Evolutionary conservation across 2,888 invertebrate species (phyloP).

Genomic region (Pachycephus smyrnensis): DNA sequence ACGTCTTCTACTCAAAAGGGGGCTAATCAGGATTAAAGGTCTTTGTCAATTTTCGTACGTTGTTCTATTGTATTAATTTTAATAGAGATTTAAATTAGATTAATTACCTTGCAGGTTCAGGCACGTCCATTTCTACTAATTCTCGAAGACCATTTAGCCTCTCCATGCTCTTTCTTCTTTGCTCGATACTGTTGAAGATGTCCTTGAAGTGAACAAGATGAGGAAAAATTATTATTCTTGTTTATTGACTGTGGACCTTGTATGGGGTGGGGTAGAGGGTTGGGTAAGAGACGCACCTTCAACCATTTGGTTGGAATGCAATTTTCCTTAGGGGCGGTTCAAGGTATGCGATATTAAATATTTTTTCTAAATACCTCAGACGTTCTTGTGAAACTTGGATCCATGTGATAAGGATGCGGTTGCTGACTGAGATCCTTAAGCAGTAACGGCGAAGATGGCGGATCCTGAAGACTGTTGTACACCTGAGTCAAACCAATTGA

Average conservation of each 20-base stretch:
- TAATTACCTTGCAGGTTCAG: constrained; percentile 47
- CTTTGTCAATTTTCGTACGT: not conserved
- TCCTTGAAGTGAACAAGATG: constrained; percentile 47
- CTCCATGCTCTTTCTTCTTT: constrained; percentile 60
- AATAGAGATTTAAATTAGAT: not conserved
- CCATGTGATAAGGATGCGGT: constrained; percentile 51
- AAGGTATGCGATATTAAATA: not conserved
- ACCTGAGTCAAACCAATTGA: constrained; percentile 45
- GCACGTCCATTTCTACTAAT: constrained; percentile 47
- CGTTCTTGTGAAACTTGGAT: constrained; percentile 63
- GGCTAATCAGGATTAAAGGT: not conserved
- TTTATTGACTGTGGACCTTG: not conserved
- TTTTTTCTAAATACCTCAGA: constrained; percentile 52
- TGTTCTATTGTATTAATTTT: not conserved
- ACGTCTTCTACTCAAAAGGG: constrained; percentile 38
- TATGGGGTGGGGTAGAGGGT: not conserved
- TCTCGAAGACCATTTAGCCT: constrained; percentile 59
- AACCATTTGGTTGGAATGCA: not conserved
- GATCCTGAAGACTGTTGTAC: constrained; percentile 63
- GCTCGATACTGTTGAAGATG: constrained; percentile 61
- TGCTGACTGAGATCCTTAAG: constrained; percentile 56
- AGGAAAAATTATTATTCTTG: not conserved
- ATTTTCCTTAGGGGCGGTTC: not conserved
- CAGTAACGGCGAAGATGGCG: constrained; percentile 58
- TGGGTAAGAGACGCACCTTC: not conserved